Evolutionary conservation across 2,888 invertebrate species (phyloP), one percentile per base, ranked within the genome.

Genomic region (Hydraecia micacea): DNA sequence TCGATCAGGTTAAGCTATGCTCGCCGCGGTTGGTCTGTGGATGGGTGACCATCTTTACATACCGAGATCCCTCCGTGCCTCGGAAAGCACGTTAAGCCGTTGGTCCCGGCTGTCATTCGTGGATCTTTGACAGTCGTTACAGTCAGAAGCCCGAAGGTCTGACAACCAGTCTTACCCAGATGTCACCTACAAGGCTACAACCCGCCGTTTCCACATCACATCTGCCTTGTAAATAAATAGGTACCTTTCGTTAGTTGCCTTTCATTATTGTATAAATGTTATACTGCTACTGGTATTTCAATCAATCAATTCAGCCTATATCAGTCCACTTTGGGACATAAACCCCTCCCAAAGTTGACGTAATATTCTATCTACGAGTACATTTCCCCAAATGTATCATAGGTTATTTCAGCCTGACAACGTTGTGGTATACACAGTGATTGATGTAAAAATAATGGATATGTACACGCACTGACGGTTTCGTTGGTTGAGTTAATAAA

Each of bases 371-470:
- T 71, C 32, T 62, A 70, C 21, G 32, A 63, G 25, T 25, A 63
- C 55, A n/a, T 65, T 71, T 62, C 28, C 79, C 39, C 15, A 58
- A 83, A 76, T 25, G 32, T 76, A 66, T 46, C 62, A 25, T 36
- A 13, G n/a, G 70, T 83, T 55, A 62, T 70, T 42, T 66, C 28
- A 25, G 39, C 5, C 46, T 62, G 77, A 62, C 77, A 77, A 49
- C 39, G 58, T 62, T 71, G 66, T 83, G 66, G 60, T 82, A 60
- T 65, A 36, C 42, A 52, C 18, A 1, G 7, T 80, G 80, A 81
- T 81, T 83, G 80, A 81, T 81, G 83, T 18, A 62, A 83, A 83
- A 71, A 77, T 81, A 83, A 81, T 83, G 77, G 70, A 60, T 67
- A 49, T 77, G 25, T 70, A 67, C 55, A 71, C 28, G 15, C 9